A percentile compares a stretch with the other conserved stretches of the same genome.
Evolutionary conservation across 2,888 invertebrate species (phyloP).

Genomic region (Herminia tarsipennalis): DNA sequence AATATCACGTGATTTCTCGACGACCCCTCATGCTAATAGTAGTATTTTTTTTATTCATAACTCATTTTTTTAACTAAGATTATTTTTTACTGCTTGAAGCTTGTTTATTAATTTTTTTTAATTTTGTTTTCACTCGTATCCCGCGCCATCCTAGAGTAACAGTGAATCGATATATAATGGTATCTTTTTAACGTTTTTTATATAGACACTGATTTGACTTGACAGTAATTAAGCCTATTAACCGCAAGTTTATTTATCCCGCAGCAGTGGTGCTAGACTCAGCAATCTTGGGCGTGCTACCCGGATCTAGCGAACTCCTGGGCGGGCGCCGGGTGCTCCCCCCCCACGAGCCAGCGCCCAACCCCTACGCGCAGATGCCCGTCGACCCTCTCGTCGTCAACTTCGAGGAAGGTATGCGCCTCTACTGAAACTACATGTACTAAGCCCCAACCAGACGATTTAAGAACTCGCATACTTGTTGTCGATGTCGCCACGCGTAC

Average conservation of each 20-base stretch:
- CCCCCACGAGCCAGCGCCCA: constrained; percentile 56
- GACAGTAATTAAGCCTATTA: no score
- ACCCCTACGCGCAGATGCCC: constrained; percentile 75
- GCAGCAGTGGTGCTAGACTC: constrained; percentile 74
- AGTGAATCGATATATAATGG: background rate
- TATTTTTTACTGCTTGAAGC: no score
- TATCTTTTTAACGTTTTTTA: background rate
- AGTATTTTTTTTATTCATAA: no score
- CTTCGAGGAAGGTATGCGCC: constrained; percentile 94
- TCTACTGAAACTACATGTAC: constrained; percentile 86
- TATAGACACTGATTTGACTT: no score
- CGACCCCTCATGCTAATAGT: no score
- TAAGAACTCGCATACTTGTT: constrained; percentile 43
- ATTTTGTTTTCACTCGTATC: background rate
- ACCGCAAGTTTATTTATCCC: no score
- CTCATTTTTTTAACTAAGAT: no score
- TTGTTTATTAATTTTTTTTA: no score
- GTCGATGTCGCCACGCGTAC: background rate
- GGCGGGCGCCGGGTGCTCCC: constrained; percentile 71
- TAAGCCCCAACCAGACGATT: constrained; percentile 64
- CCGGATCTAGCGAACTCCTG: constrained; percentile 65
- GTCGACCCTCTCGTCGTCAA: constrained; percentile 91
- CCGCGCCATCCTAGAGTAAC: no score
- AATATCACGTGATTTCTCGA: no score
- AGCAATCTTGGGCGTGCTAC: constrained; percentile 75